A percentile compares a stretch with the other conserved stretches of the same genome.
These are phyloP conservation scores for Dendrolimus houi DNA, from an alignment of 2,888 invertebrate genomes.

Conservation along the genomic window DNA sequence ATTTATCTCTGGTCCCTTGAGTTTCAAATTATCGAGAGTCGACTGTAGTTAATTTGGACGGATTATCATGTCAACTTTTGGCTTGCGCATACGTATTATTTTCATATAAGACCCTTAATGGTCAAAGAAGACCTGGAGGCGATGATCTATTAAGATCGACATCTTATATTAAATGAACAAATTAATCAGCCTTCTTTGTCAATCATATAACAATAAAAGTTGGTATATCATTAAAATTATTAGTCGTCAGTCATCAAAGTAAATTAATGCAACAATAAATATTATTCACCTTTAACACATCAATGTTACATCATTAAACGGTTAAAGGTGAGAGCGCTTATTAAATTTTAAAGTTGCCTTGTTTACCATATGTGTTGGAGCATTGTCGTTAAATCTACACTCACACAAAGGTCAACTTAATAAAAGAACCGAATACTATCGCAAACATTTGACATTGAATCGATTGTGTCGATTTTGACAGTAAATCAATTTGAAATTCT, in stretches of 20 bases:
- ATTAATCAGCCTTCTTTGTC: neutral
- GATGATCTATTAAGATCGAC: too few species aligned
- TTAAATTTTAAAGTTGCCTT: conserved; percentile 26
- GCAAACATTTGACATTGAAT: conserved; percentile 61
- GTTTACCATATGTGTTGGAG: conserved; percentile 38
- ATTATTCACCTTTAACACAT: conserved; percentile 1
- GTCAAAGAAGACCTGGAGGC: too few species aligned
- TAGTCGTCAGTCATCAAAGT: neutral
- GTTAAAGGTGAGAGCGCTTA: conserved; percentile 17
- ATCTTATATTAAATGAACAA: neutral
- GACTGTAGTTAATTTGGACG: too few species aligned
- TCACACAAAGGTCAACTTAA: conserved; percentile 44
- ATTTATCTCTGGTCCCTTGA: too few species aligned
- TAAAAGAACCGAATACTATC: conserved; percentile 48
- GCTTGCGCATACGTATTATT: too few species aligned
- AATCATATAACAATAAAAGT: neutral
- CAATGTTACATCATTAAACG: conserved; percentile 18
- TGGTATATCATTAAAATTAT: neutral
- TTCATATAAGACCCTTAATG: too few species aligned
- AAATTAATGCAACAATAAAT: conserved; percentile 2
- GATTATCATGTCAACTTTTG: too few species aligned
- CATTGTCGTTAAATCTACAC: conserved; percentile 32
- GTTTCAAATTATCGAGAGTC: too few species aligned
- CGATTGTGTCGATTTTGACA: conserved; percentile 62
- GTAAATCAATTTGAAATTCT: conserved; percentile 61